These are phyloP conservation scores for Andrena dorsata DNA, from an alignment of 2,888 invertebrate species.

Conservation along the genomic window DNA sequence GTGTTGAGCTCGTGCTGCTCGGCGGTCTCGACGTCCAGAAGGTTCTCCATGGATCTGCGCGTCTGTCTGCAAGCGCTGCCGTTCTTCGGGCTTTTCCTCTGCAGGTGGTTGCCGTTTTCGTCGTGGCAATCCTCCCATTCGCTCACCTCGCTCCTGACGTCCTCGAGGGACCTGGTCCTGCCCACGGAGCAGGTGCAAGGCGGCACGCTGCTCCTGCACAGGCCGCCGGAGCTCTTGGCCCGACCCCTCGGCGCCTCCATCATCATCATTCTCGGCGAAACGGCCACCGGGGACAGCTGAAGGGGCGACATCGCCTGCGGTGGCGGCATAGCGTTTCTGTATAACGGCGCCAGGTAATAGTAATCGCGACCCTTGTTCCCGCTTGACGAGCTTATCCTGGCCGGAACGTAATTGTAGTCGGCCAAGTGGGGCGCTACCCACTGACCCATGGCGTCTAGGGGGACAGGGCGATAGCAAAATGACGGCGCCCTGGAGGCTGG, in stretches of 20 bases:
- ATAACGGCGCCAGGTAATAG: slow-evolving; percentile 90
- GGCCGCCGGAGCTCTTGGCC: slow-evolving; percentile 73
- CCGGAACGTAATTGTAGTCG: slow-evolving; percentile 86
- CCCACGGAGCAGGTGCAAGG: slow-evolving; percentile 87
- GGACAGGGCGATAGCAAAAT: slow-evolving; percentile 85
- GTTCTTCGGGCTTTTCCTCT: slow-evolving; percentile 85
- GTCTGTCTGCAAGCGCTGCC: slow-evolving; percentile 86
- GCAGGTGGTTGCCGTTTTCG: slow-evolving; percentile 88
- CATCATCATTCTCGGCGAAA: slow-evolving; percentile 81
- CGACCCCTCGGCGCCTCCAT: slow-evolving; percentile 78
- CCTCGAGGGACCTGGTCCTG: slow-evolving; percentile 90
- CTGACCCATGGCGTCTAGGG: slow-evolving; percentile 85
- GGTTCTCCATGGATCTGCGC: slow-evolving; percentile 91
- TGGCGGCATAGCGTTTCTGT: slow-evolving; percentile 88
- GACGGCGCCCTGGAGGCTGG: slow-evolving; percentile 79
- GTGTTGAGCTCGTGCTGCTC: slow-evolving; percentile 69
- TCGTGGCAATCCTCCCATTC: slow-evolving; percentile 88
- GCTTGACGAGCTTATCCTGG: slow-evolving; percentile 83
- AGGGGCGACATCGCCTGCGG: slow-evolving; percentile 71
- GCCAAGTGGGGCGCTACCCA: slow-evolving; percentile 86
- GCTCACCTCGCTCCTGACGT: slow-evolving; percentile 89
- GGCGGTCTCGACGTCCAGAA: slow-evolving; percentile 84
- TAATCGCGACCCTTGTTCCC: slow-evolving; percentile 85
- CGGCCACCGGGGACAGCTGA: slow-evolving; percentile 73
- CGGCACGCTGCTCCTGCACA: slow-evolving; percentile 75